Evolutionary conservation across 2,888 invertebrate genomes (phyloP).

Genomic region (Mesochorus sp.): DNA sequence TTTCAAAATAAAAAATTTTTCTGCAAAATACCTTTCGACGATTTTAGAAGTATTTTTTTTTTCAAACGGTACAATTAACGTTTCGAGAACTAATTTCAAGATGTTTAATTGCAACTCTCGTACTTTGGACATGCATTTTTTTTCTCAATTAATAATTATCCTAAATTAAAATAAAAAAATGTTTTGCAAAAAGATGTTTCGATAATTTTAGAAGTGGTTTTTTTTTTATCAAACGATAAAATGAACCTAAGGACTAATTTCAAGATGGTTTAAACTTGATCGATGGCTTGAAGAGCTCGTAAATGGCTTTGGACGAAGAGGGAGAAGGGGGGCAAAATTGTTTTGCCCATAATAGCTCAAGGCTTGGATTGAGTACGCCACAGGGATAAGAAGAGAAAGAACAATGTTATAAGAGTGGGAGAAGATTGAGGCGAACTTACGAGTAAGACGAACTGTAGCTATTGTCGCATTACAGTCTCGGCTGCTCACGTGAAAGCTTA

Average conservation of each 20-base stretch:
- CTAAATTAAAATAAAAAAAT: no score
- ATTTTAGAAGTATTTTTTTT: not conserved
- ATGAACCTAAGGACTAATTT: no score
- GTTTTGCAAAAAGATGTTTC: not conserved
- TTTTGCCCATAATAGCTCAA: slow-evolving; percentile 56
- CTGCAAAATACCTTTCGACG: not conserved
- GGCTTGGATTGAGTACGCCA: slow-evolving; percentile 53
- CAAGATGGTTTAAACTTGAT: no score
- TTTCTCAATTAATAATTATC: no score
- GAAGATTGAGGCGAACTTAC: slow-evolving; percentile 64
- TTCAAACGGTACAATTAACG: no score
- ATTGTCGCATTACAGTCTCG: slow-evolving; percentile 77
- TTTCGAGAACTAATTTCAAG: no score
- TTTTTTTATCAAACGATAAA: no score
- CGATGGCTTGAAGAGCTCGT: slow-evolving; percentile 45
- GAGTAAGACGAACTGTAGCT: slow-evolving; percentile 67
- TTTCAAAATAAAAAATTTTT: no score
- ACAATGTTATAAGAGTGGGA: slow-evolving; percentile 61
- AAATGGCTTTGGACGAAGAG: no score
- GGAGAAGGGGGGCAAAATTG: slow-evolving; percentile 26
- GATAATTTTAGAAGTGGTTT: not conserved
- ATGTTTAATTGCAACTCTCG: no score
- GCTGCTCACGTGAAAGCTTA: slow-evolving; percentile 68
- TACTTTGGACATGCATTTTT: no score
- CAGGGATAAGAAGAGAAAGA: slow-evolving; percentile 48